Base-by-base conservation (phyloP, 1,140 invertebrate species). In the Cardiocondyla obscurior region DNA sequence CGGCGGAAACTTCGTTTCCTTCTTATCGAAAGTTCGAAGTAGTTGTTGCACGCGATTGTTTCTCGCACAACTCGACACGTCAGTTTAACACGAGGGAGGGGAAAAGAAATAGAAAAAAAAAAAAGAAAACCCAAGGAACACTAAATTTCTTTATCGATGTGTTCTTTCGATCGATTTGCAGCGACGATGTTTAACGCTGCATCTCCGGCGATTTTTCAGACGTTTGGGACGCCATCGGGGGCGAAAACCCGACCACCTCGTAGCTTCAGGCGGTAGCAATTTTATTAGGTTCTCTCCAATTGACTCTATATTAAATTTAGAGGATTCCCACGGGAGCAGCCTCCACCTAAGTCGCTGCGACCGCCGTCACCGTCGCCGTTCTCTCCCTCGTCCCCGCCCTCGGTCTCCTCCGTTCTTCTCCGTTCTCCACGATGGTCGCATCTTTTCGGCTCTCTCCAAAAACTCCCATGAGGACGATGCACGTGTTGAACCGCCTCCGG, bases 231-330 rank as follows among this genome's bases (percentile, higher is more conserved):
- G 86, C 73, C 79, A 72, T 85, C 84, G 87, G 25, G 49, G 60
- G 72, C 70, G 25, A 67, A 46, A 65, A 73, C 51, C 57, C 64
- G 57, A 74, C 46, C 81, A 79, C 76, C 87, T 88, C 82, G 88
- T 91, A 86, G 90, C 92, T 91, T 82, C 88, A 79, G 90, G 91
- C 88, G 88, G 87, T 82, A 89, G 89, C 92, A 91, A 92, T 93
- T 93, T 93, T 93, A 93, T 93, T 93, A 93, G 89, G 90, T 93
- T 92, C 91, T 90, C 90, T 92, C 88, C 92, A 93, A 93, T 93
- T 92, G 92, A 90, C 90, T 93, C 89, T 91, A 92, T 93, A 93
- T 93, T 93, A 93, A 93, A 93, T 93, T 93, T 93, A 87, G 87
- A 90, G 90, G 90, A 92, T 90, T 92, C 91, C 88, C 91, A 72